Evolutionary conservation across 2,797 vertebrate genomes (phyloP), one percentile per base, ranked within the genome.

Genomic region (Helostoma temminkii): DNA sequence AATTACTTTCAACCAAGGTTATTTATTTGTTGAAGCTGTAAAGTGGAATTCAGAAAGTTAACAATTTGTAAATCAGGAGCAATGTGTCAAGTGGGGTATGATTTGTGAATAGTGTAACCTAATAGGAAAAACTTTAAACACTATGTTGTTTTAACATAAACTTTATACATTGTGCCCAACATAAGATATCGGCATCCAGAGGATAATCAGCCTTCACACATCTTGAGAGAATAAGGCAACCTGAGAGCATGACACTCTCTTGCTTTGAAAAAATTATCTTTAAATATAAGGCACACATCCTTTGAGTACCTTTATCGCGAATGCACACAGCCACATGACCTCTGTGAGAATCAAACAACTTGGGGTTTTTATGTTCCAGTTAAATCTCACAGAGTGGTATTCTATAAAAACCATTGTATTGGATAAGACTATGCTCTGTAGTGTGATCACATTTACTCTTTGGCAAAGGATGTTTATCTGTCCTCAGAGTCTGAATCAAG

Each of bases 111-210:
- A 52, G 21, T 15, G 5, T 43, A 42, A 52, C 19, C 37, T 36
- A 32, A n/a, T n/a, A n/a, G n/a, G n/a, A n/a, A 15, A 74, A 28
- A 42, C 2, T 34, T 32, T 22, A 46, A 37, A 63, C n/a, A 32
- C 52, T 32, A 37, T 71, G 19, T 61, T 48, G 28, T 52, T 61
- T n/a, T n/a, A n/a, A n/a, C n/a, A n/a, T n/a, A 18, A 50, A 61
- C 12, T 47, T 34, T 6, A 56, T 18, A 25, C 22, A 24, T 3
- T 11, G 32, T 28, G 65, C 57, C 28, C 43, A 18, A 42, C 32
- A 56, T 52, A 2, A 45, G 49, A 37, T 15, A 32, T 47, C 34
- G 49, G 43, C 75, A 58, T 50, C 47, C 39, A 63, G 18, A 54
- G 36, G 66, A 50, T 24, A 37, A 50, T 66, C 25, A 64, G 56